Conservation (phyloP, 1,140 invertebrate species). For the Cotesia vestalis region DNA sequence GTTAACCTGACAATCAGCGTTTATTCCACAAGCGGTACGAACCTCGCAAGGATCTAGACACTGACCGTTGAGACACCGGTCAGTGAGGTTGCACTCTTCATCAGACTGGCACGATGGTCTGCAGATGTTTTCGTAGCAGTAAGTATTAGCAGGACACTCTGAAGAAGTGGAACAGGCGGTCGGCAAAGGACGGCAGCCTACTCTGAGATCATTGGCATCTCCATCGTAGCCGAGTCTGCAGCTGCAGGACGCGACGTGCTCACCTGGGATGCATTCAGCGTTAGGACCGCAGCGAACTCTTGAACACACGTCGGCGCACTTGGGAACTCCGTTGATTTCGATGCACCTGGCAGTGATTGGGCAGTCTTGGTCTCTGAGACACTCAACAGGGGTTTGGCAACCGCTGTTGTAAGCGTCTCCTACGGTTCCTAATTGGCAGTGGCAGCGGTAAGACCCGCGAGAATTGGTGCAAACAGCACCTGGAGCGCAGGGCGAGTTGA, state of each 20-base stretch:
- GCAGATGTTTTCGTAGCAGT: constrained; percentile 84
- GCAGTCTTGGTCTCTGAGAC: constrained; percentile 79
- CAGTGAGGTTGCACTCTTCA: constrained; percentile 79
- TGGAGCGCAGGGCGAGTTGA: constrained; percentile 80
- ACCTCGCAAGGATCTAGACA: constrained; percentile 85
- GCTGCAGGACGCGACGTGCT: constrained; percentile 79
- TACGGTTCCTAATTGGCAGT: constrained; percentile 79
- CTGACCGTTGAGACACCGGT: constrained; percentile 83
- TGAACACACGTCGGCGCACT: constrained; percentile 84
- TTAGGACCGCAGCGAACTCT: constrained; percentile 79
- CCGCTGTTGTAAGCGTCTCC: constrained; percentile 85
- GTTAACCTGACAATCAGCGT: constrained; percentile 81
- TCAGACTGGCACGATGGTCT: constrained; percentile 82
- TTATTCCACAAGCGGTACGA: constrained; percentile 84
- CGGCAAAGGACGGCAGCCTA: constrained; percentile 81
- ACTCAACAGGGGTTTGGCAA: constrained; percentile 81
- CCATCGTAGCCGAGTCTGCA: constrained; percentile 82
- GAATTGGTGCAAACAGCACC: constrained; percentile 84
- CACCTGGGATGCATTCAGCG: constrained; percentile 79
- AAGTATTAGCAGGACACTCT: constrained; percentile 80
- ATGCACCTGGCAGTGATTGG: constrained; percentile 79
- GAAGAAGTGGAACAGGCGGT: constrained; percentile 73
- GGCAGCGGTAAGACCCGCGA: constrained; percentile 82
- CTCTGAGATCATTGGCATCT: constrained; percentile 72
- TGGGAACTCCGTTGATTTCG: constrained; percentile 73